These are phyloP conservation scores for Dryomyza anilis DNA, from an alignment of 2,888 invertebrate genomes.

Conservation along the genomic window DNA sequence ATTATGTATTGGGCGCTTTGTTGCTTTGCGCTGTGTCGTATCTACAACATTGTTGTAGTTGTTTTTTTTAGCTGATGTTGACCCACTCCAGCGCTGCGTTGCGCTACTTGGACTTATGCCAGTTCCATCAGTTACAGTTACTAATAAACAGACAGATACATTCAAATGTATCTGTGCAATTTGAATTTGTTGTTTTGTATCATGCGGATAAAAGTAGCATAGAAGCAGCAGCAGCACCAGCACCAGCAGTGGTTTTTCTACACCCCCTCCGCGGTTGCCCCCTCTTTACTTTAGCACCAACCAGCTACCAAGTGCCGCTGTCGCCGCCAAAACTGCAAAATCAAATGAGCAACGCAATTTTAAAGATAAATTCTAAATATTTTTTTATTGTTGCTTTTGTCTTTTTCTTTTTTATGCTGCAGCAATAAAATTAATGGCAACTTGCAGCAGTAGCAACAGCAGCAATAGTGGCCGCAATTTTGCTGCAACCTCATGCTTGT, in stretches of 20 bases:
- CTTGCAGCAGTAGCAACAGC: neutral
- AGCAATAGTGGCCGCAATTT: neutral
- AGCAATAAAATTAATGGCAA: conserved; percentile 8
- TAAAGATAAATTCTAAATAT: neutral
- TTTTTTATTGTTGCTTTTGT: neutral
- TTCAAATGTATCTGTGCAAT: neutral
- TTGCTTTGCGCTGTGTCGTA: neutral
- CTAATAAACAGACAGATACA: neutral
- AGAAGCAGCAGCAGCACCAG: neutral
- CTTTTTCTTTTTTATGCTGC: neutral
- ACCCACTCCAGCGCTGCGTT: conserved; percentile 4
- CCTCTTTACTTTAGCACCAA: neutral
- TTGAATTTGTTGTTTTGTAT: neutral
- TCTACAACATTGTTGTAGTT: neutral
- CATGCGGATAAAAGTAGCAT: neutral
- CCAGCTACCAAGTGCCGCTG: neutral
- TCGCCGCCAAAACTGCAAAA: neutral
- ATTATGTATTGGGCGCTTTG: conserved; percentile 6
- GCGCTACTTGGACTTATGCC: conserved; percentile 12
- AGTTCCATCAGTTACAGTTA: neutral
- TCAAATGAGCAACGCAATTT: neutral
- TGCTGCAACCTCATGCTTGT: conserved; percentile 10
- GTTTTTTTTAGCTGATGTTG: conserved; percentile 4
- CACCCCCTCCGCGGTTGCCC: neutral
- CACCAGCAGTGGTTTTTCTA: neutral